Base-by-base conservation (phyloP, 2,113 vertebrate species). In the Gobio gobio region DNA sequence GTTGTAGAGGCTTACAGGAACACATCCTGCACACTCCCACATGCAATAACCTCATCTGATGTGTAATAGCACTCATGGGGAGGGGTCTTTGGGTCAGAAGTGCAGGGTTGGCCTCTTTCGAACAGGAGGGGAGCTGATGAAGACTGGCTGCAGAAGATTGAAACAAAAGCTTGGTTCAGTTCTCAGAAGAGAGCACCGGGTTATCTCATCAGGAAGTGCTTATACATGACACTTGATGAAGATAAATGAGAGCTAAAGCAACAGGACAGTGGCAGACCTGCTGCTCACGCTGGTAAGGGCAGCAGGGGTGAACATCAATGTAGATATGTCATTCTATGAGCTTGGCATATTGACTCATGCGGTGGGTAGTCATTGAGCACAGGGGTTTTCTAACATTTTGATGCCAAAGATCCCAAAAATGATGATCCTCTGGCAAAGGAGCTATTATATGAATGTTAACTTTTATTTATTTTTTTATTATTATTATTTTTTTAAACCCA, bases 221-320 rank as follows among this genome's bases (percentile, higher is more conserved):
- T 83, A 79, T 58, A 59, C 49, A 33, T 92, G 92, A 88, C 92
- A 90, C 86, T 7, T 92, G 91, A 94, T 92, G 92, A 92, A 94
- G 94, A 94, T 91, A 78, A 90, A 94, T 94, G 90, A 90, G 90
- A 59, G 40, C 80, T 88, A 89, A 93, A 90, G 87, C 93, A 79
- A 89, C 89, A 87, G 91, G 73, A 86, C 88, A 87, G 90, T 87
- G 84, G 79, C 82, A 87, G 87, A 79, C 33, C 77, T 61, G 22
- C 77, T 79, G 77, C 43, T 79, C 47, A 29, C 18, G 20, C 12
- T 63, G 58, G 33, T 43, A 43, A 40, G 77, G 58, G 77, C 77
- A 79, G 54, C 18, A 63, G 36, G 56, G 56, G 58, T 79, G 75
- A 78, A 51, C 14, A 14, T 54, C 47, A 54, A 76, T 76, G n/a